Evolutionary conservation across 2,888 invertebrate genomes (phyloP), one percentile per base, ranked within the genome.

Genomic region (Aphodius granarius): DNA sequence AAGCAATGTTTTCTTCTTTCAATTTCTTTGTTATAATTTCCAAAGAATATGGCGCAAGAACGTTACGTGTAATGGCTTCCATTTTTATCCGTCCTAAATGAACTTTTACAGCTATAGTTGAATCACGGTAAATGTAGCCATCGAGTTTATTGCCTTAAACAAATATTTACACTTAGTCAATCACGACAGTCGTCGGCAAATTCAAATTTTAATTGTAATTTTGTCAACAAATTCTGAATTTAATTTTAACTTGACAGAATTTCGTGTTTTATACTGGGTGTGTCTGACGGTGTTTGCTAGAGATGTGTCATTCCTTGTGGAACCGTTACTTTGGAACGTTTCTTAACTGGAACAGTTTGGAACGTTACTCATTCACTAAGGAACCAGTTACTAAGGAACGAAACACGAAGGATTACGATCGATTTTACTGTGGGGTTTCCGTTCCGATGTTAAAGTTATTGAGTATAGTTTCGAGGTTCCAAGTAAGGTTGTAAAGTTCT

Each of bases 51-150:
- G 66, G 9, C 20, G 66, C 5, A 6, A 70, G 16, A 20, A 70
- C 70, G 16, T 70, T 70, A n/a, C 22, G 70, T 22, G 70, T 22
- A 22, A 70, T 70, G 13, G 70, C 22, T 70, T 70, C 70, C 70
- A 70, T 19, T 70, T 70, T 70, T n/a, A 17, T 66, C 16, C 66
- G 66, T 66, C 23, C 23, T 6, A 23, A 23, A 4, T 23, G 23
- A 23, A 23, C 6, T 23, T 23, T 23, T 23, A 6, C 4, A 4
- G 23, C 4, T 23, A 23, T 23, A 6, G 23, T 6, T 23, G 23
- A 23, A 23, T 23, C 23, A n/a, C n/a, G n/a, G n/a, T n/a, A n/a
- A n/a, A n/a, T n/a, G n/a, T n/a, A n/a, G n/a, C n/a, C n/a, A n/a
- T n/a, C n/a, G n/a, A n/a, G n/a, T n/a, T n/a, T n/a, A n/a, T n/a